A percentile compares a stretch with the other conserved stretches of the same genome.
phyloP scores from a whole-genome alignment of 53 echinoderm and acorn worm genomes.

The Antedon mediterranea region DNA sequence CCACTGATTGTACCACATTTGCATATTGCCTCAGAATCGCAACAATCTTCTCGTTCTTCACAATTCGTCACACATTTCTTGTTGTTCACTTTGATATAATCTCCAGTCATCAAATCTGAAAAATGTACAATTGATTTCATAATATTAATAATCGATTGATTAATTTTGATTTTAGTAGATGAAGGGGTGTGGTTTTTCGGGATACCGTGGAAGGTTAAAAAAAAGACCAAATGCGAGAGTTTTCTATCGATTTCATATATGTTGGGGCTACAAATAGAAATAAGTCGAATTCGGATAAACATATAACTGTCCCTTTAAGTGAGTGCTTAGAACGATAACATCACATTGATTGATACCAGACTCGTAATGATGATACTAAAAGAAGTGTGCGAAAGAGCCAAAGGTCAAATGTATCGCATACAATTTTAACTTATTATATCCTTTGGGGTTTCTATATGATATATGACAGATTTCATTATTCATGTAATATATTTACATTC shows the following conservation, averaged over 20 bases:
- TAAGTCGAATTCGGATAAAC: too few species aligned
- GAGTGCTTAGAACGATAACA: neutral
- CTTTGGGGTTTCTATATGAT: too few species aligned
- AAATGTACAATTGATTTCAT: neutral
- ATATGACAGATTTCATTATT: too few species aligned
- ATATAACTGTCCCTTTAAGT: neutral
- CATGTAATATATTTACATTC: too few species aligned
- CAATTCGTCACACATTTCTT: slow-evolving; percentile 33
- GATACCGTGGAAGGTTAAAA: too few species aligned
- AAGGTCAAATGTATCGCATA: neutral
- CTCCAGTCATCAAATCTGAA: slow-evolving; percentile 70
- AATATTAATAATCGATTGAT: too few species aligned
- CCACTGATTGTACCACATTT: slow-evolving; percentile 89
- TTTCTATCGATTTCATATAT: too few species aligned
- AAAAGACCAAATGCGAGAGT: too few species aligned
- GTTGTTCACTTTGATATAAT: slow-evolving; percentile 47
- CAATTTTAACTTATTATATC: too few species aligned
- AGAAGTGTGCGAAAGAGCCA: neutral
- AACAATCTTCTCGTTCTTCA: slow-evolving; percentile 33
- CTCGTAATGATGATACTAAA: neutral
- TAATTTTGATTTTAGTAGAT: too few species aligned
- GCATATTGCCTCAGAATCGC: slow-evolving; percentile 54
- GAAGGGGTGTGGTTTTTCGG: too few species aligned
- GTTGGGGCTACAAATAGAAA: too few species aligned
- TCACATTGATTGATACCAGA: neutral